Percentiles rank a stretch among this genome's conserved stretches.
phyloP scores from a whole-genome alignment of 2,113 vertebrate genomes.

The Chrysemys picta region DNA sequence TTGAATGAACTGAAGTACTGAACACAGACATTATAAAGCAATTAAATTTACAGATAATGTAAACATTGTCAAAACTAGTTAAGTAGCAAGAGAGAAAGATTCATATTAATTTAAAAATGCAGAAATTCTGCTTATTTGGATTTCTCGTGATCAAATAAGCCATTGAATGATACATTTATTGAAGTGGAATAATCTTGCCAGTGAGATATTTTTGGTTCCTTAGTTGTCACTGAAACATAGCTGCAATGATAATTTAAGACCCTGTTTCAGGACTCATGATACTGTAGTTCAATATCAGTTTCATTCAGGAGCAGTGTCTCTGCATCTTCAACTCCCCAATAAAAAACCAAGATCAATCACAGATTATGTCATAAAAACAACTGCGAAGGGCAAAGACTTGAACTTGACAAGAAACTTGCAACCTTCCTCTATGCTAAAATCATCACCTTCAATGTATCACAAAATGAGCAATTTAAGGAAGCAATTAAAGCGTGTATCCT shows the following conservation, averaged over 20 bases:
- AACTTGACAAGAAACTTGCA: background rate
- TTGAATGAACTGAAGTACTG: background rate
- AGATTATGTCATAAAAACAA: background rate
- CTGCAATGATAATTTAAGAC: background rate
- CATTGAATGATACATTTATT: background rate
- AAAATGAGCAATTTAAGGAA: background rate
- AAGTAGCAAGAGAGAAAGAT: background rate
- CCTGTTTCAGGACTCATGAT: background rate
- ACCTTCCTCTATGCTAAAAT: background rate
- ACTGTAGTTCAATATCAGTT: background rate
- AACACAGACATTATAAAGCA: background rate
- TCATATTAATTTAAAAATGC: background rate
- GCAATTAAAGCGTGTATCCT: background rate
- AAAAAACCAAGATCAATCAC: background rate
- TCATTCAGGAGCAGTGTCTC: background rate
- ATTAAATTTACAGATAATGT: background rate
- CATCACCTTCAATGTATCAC: background rate
- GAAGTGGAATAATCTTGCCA: background rate
- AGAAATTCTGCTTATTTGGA: background rate
- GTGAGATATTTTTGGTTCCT: constrained; percentile 3
- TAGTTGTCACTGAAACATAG: background rate
- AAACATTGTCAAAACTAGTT: background rate
- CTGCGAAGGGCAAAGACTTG: background rate
- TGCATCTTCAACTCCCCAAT: background rate
- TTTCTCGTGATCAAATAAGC: background rate